Conservation (phyloP, 2,888 invertebrate species). For the Rhogogaster chlorosoma region DNA sequence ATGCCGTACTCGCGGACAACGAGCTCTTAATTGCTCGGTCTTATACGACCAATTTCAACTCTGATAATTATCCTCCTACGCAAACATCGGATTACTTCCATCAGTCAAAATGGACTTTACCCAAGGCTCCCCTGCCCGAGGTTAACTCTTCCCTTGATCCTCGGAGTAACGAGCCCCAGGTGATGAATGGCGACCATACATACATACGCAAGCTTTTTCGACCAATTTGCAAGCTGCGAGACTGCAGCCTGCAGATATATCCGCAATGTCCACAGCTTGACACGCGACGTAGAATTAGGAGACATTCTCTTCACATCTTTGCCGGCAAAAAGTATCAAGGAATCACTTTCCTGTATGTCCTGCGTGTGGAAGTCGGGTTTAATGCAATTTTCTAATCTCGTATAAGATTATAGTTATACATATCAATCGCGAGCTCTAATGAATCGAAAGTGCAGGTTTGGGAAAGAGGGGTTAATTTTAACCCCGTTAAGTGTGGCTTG, state of each 20-base stretch:
- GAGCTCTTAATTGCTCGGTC: slow-evolving; percentile 31
- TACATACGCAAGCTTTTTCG: background rate
- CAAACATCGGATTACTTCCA: background rate
- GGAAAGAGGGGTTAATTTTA: background rate
- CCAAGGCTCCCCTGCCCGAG: background rate
- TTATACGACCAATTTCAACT: background rate
- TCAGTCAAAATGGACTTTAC: background rate
- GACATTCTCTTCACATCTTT: slow-evolving; percentile 15
- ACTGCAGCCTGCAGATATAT: background rate
- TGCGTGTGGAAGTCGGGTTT: background rate
- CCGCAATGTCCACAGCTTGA: background rate
- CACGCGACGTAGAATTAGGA: background rate
- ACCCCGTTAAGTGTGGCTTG: background rate
- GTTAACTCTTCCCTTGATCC: background rate
- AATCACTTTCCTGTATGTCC: background rate
- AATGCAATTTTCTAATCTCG: background rate
- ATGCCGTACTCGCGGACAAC: slow-evolving; percentile 31
- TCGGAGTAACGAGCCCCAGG: background rate
- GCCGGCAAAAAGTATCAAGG: background rate
- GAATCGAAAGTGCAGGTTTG: background rate
- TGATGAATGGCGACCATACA: background rate
- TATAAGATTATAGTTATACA: background rate
- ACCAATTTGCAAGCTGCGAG: background rate
- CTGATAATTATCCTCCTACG: slow-evolving; percentile 10
- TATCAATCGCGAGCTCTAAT: background rate